These are phyloP conservation scores for Dryas iulia DNA, from an alignment of 1,140 invertebrate genomes.

Conservation along the genomic window DNA sequence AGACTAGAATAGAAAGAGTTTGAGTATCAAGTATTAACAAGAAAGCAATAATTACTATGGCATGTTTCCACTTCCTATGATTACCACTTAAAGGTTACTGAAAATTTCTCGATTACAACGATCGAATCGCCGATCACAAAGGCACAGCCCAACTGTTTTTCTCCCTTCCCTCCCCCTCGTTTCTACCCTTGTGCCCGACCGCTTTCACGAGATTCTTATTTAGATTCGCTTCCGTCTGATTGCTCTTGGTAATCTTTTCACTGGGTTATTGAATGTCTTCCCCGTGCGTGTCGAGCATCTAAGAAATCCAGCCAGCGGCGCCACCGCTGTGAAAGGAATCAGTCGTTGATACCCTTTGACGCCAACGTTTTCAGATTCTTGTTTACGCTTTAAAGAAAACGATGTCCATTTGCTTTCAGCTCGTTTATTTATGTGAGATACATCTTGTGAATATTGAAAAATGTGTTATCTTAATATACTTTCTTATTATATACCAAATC, in stretches of 20 bases:
- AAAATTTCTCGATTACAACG: slow-evolving; percentile 69
- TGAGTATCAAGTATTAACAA: slow-evolving; percentile 72
- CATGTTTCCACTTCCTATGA: slow-evolving; percentile 46
- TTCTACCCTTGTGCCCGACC: slow-evolving; percentile 56
- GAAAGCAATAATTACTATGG: slow-evolving; percentile 33
- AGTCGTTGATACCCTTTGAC: slow-evolving; percentile 58
- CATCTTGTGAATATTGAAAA: no score
- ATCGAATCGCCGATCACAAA: slow-evolving; percentile 74
- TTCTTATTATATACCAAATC: no score
- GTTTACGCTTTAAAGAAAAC: slow-evolving; percentile 56
- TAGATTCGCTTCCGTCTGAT: slow-evolving; percentile 80
- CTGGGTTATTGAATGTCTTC: slow-evolving; percentile 78
- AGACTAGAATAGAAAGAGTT: slow-evolving; percentile 63
- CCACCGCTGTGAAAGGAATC: slow-evolving; percentile 50
- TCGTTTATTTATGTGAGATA: slow-evolving; percentile 37
- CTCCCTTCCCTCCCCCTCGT: slow-evolving; percentile 40
- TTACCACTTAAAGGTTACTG: slow-evolving; percentile 51
- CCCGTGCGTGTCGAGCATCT: slow-evolving; percentile 67
- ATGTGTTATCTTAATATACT: no score
- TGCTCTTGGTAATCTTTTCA: slow-evolving; percentile 80
- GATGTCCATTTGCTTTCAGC: slow-evolving; percentile 54
- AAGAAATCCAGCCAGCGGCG: slow-evolving; percentile 48
- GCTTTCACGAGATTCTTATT: slow-evolving; percentile 79
- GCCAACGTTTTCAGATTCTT: slow-evolving; percentile 51
- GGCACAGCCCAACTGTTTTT: slow-evolving; percentile 68